phyloP scores from a whole-genome alignment of 1,140 invertebrate species.

The Heterodera schachtii region DNA sequence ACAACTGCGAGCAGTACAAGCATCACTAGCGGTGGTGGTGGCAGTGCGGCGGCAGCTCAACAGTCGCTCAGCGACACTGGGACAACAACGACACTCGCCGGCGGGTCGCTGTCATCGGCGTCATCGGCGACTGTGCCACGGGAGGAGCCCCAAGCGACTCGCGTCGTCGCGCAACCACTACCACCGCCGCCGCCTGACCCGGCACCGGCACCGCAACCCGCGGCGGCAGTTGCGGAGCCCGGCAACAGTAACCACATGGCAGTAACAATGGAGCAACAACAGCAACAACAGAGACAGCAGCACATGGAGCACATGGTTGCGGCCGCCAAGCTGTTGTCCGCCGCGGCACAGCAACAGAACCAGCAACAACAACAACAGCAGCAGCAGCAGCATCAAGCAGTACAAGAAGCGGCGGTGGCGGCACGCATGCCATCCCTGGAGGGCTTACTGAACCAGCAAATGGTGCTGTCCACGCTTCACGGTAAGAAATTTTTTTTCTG shows the following conservation, averaged over 20 bases:
- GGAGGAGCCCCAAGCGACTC: too few species aligned
- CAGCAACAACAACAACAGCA: neutral
- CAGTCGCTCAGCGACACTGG: neutral
- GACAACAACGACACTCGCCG: neutral
- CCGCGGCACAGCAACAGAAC: neutral
- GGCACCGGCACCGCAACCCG: neutral
- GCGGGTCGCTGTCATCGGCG: neutral
- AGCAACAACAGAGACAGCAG: neutral
- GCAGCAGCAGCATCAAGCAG: slow-evolving; percentile 29
- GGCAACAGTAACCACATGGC: neutral
- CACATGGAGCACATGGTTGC: neutral
- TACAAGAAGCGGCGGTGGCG: slow-evolving; percentile 25
- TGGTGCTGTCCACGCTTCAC: slow-evolving; percentile 48
- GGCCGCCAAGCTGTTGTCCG: neutral
- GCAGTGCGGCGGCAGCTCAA: neutral
- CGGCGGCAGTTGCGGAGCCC: too few species aligned
- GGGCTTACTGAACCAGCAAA: slow-evolving; percentile 40
- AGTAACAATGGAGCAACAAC: neutral
- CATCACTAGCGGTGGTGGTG: too few species aligned
- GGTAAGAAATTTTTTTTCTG: slow-evolving; percentile 25
- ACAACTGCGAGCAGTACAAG: neutral
- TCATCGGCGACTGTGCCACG: neutral
- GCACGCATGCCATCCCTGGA: slow-evolving; percentile 31
- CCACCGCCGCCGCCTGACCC: slow-evolving; percentile 14
- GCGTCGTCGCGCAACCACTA: too few species aligned